These are phyloP conservation scores for Ceratosolen fusciceps DNA, from an alignment of 1,140 invertebrate genomes.

Conservation along the genomic window DNA sequence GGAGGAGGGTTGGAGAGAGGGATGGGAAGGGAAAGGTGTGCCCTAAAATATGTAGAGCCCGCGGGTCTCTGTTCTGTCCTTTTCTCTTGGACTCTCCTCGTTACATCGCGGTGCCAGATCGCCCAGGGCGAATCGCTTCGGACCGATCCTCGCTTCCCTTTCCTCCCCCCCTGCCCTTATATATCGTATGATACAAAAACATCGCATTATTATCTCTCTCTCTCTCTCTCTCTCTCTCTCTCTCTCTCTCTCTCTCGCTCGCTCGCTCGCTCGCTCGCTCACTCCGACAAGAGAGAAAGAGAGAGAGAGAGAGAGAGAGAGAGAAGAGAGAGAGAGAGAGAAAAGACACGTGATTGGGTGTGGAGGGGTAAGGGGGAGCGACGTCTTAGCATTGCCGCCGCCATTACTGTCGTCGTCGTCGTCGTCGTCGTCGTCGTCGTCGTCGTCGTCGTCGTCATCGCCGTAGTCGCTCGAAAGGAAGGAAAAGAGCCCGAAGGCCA, in stretches of 20 bases:
- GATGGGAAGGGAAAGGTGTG: constrained; percentile 58
- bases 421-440: too few species aligned
- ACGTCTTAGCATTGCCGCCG: too few species aligned
- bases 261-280: too few species aligned
- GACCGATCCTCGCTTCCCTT: constrained; percentile 60
- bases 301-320: constrained; percentile 49
- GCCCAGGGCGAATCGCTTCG: constrained; percentile 56
- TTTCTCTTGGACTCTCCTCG: constrained; percentile 57
- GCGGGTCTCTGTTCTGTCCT: constrained; percentile 46
- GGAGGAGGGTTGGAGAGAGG: constrained; percentile 49
- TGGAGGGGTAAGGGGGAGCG: too few species aligned
- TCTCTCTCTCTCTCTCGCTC: constrained; percentile 40
- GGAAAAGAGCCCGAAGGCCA: constrained; percentile 53
- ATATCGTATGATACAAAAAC: constrained; percentile 71
- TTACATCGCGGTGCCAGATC: constrained; percentile 58
- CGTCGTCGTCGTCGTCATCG: too few species aligned
- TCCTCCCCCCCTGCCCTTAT: constrained; percentile 59
- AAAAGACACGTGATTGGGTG: neutral
- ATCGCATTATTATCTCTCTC: constrained; percentile 67
- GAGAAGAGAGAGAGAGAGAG: constrained; percentile 40
- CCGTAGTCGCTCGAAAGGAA: constrained; percentile 34
- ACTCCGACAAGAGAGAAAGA: constrained; percentile 34
- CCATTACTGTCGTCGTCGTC: too few species aligned
- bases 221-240: constrained; percentile 32
- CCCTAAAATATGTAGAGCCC: constrained; percentile 70